Percentiles rank a stretch among this genome's conserved stretches.
Evolutionary conservation across 2,113 vertebrate genomes (phyloP).

Genomic region (Scortum barcoo): DNA sequence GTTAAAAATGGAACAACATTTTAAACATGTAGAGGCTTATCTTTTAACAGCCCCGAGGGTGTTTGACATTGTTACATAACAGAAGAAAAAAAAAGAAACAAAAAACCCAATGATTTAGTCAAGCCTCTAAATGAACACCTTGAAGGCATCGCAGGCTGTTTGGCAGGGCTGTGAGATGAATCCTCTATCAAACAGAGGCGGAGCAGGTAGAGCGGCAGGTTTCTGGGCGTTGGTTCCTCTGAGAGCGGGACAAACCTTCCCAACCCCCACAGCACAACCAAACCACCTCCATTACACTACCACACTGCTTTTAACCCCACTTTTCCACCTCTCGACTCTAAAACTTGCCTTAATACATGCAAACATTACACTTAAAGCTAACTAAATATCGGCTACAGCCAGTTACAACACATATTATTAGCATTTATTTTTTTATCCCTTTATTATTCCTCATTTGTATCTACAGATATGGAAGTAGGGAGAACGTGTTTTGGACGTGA

Average conservation of each 20-base stretch:
- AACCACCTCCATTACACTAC: not conserved
- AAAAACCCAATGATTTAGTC: too few relatives aligned
- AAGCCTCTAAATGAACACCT: not conserved
- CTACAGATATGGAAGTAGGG: not conserved
- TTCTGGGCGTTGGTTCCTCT: slow-evolving; percentile 79
- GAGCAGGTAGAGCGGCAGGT: slow-evolving; percentile 42
- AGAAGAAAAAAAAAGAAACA: too few relatives aligned
- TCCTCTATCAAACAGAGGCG: not conserved
- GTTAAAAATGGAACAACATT: not conserved
- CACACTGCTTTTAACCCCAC: rapidly evolving
- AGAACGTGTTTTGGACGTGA: too few relatives aligned
- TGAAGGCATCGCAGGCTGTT: too few relatives aligned
- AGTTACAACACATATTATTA: not conserved
- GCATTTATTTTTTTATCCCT: too few relatives aligned
- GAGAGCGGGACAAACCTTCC: slow-evolving; percentile 39
- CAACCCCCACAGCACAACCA: slow-evolving; percentile 68
- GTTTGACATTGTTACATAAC: too few relatives aligned
- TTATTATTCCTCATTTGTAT: not conserved
- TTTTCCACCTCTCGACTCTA: rapidly evolving
- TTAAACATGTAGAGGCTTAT: not conserved
- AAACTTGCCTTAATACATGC: not conserved
- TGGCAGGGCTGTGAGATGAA: too few relatives aligned
- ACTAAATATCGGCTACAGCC: not conserved
- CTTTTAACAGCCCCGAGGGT: not conserved
- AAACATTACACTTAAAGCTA: not conserved